Evolutionary conservation across 2,797 vertebrate species (phyloP).

Genomic region (Rhyacichthys aspro): DNA sequence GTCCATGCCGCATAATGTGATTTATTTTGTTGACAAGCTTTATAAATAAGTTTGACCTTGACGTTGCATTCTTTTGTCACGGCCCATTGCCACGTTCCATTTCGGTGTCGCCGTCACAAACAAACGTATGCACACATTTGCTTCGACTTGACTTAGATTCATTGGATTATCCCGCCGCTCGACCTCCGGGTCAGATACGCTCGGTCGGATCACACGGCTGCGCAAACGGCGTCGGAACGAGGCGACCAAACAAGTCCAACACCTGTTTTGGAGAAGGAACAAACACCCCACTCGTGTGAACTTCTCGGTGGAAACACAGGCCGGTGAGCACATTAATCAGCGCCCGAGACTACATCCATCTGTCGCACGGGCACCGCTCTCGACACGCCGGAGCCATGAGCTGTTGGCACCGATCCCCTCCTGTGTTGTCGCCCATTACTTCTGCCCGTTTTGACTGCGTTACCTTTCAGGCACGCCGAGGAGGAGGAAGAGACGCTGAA

Average conservation of each 20-base stretch:
- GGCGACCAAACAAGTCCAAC: conserved; percentile 67
- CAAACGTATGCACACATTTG: conserved; percentile 38
- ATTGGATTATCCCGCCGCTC: conserved; percentile 43
- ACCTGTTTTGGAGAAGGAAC: conserved; percentile 73
- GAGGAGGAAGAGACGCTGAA: conserved; percentile 54
- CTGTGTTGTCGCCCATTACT: conserved; percentile 71
- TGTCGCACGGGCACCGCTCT: conserved; percentile 72
- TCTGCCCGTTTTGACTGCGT: conserved; percentile 68
- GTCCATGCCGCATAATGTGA: conserved; percentile 17
- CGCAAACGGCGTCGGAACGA: conserved; percentile 42
- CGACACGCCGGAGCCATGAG: conserved; percentile 63
- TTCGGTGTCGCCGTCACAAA: conserved; percentile 31
- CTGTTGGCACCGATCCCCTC: conserved; percentile 68
- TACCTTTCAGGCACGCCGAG: conserved; percentile 68
- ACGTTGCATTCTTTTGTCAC: conserved; percentile 28
- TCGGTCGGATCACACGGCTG: conserved; percentile 40
- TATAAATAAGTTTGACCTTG: conserved; percentile 60
- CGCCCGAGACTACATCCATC: conserved; percentile 81
- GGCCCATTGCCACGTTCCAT: conserved; percentile 35
- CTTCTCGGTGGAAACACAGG: conserved; percentile 63
- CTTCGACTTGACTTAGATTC: conserved; percentile 41
- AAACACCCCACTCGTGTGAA: conserved; percentile 64
- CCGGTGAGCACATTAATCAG: conserved; percentile 80
- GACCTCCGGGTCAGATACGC: conserved; percentile 57
- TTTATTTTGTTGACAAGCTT: conserved; percentile 34